These are phyloP conservation scores for Drosophila parvula DNA, from an alignment of 1,140 invertebrate genomes.

Conservation along the genomic window DNA sequence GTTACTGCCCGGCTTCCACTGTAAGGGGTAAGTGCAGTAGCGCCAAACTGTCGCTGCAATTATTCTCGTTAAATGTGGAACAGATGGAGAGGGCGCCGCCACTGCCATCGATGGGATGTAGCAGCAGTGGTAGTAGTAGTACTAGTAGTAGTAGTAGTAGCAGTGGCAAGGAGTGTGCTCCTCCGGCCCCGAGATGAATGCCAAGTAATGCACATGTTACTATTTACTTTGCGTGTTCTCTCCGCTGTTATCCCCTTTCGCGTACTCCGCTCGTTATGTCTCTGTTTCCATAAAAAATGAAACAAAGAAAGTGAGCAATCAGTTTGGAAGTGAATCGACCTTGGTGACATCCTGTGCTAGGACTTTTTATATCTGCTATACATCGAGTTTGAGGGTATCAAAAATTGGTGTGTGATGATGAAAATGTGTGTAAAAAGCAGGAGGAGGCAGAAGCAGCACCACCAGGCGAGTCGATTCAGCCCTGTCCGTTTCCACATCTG, in stretches of 20 bases:
- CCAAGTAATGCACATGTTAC: constrained; percentile 81
- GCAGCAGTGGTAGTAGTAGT: background rate
- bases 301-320: constrained; percentile 47
- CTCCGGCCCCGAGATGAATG: constrained; percentile 60
- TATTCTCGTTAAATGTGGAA: constrained; percentile 79
- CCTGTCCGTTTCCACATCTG: no score
- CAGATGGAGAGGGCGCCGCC: constrained; percentile 26
- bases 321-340: background rate
- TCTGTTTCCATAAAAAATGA: constrained; percentile 44
- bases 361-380: background rate
- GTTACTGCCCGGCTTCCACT: constrained; percentile 26
- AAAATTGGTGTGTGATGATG: background rate
- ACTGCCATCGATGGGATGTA: constrained; percentile 11
- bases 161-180: constrained; percentile 1
- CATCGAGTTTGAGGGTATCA: background rate
- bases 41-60: constrained; percentile 79
- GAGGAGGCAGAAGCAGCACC: no score
- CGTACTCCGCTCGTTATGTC: constrained; percentile 5
- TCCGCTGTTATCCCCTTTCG: constrained; percentile 5
- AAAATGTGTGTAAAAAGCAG: background rate
- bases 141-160: background rate
- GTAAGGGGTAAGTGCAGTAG: constrained; percentile 71
- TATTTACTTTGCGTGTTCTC: constrained; percentile 76
- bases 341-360: background rate
- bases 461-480: no score